Conservation (phyloP, 2,113 vertebrate genomes). For the Thamnaconus septentrionalis region DNA sequence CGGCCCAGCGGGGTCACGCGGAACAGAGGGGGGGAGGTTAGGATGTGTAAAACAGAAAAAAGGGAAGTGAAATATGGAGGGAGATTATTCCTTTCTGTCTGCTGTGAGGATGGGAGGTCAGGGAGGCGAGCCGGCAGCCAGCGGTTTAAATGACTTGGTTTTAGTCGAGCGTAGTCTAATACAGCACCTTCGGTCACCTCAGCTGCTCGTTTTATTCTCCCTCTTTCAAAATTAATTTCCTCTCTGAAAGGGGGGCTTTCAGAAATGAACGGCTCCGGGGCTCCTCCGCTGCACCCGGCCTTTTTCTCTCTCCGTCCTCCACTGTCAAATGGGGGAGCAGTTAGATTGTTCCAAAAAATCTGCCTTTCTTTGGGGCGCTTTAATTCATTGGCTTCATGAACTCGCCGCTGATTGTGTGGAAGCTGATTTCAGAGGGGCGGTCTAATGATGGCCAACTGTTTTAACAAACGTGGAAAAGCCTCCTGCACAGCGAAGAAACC, state of each 20-base stretch:
- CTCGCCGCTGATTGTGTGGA: slow-evolving; percentile 36
- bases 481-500: too few relatives aligned
- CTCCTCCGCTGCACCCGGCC: slow-evolving; percentile 10
- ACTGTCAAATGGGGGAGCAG: slow-evolving; percentile 1
- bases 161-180: slow-evolving; percentile 54
- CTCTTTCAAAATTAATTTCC: slow-evolving; percentile 65
- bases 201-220: slow-evolving; percentile 45
- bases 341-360: slow-evolving; percentile 45
- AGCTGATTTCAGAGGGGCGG: slow-evolving; percentile 21
- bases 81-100: slow-evolving; percentile 48
- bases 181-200: slow-evolving; percentile 47
- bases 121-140: slow-evolving; percentile 29
- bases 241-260: slow-evolving; percentile 47
- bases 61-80: slow-evolving; percentile 30
- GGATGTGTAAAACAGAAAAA: slow-evolving; percentile 31
- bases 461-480: background rate
- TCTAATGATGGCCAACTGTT: slow-evolving; percentile 10
- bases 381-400: slow-evolving; percentile 32
- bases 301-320: background rate
- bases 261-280: slow-evolving; percentile 39
- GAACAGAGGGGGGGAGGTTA: slow-evolving; percentile 17
- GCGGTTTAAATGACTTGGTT: slow-evolving; percentile 63
- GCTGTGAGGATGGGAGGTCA: slow-evolving; percentile 44
- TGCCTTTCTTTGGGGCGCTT: slow-evolving; percentile 23
- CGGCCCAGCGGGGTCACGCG: slow-evolving; percentile 49